Base-by-base conservation (phyloP, 2,113 vertebrate genomes). In the Delphinus delphis region DNA sequence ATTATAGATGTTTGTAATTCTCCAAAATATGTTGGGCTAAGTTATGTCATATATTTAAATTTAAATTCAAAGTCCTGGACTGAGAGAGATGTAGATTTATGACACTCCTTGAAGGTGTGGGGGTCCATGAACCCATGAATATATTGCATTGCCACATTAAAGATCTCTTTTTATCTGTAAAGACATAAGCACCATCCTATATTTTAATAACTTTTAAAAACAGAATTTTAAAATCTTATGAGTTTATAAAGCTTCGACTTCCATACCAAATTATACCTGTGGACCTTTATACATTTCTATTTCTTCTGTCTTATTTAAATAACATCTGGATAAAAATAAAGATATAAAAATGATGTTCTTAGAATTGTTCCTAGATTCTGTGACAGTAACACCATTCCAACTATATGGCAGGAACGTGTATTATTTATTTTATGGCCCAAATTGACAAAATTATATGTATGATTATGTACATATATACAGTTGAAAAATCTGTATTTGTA, bases 151-250 rank as follows among this genome's bases (percentile, higher is more conserved):
- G 95, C 9, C 76, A 92, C 81, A 83, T 97, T 96, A 97, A 90
- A 95, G 80, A 86, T 82, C 65, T 90, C 92, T 87, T 96, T 93
- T 90, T 81, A 71, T 89, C 94, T 95, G 38, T 89, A 88, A 96
- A 95, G 86, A 60, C 47, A 71, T 89, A 90, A 96, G 92, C n/a
- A 84, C 74, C 44, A 88, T 80, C 26, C 15, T 90, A 53, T 85
- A 85, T 96, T 93, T 97, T 92, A 97, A 97, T 95, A 97, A 97
- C 58, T 97, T 96, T 68, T 74, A 88, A 97, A 96, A 90, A 95
- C 70, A 94, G 67, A 92, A 67, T 82, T 91, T 93, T 91, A 50
- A 92, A 91, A 53, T 65, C 20, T 88, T 82, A 70, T 14, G 74
- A 95, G 95, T 97, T 96, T 90, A 93, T 90, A 90, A 84, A 92